Conservation (phyloP, 2,888 invertebrate species). For the Acronicta alni region DNA sequence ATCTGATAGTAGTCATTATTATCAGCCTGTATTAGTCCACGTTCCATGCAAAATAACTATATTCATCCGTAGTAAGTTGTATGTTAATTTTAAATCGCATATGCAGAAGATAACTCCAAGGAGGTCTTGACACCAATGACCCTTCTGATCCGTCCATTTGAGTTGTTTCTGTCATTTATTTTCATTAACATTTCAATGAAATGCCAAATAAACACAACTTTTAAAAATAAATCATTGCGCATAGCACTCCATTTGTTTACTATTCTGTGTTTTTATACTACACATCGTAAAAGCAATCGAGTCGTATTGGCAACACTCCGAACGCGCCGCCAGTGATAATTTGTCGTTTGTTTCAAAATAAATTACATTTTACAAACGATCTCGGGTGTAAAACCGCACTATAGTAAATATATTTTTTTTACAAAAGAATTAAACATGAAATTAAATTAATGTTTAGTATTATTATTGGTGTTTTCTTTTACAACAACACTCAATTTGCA, state of each 20-base stretch:
- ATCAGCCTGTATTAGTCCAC: too few species aligned
- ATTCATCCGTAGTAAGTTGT: too few species aligned
- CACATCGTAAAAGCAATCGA: conserved; percentile 39
- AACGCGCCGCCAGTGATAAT: conserved; percentile 45
- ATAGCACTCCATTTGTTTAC: conserved; percentile 14
- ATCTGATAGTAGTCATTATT: too few species aligned
- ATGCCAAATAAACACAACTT: too few species aligned
- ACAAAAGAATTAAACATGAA: not conserved
- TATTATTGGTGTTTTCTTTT: not conserved
- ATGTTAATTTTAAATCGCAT: too few species aligned
- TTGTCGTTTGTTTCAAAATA: conserved; percentile 37
- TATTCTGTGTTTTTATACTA: conserved; percentile 7
- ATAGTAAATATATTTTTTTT: conserved; percentile 11
- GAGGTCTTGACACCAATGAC: too few species aligned
- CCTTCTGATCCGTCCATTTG: too few species aligned
- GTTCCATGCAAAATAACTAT: too few species aligned
- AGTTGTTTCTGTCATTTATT: too few species aligned
- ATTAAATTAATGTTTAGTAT: conserved; percentile 23
- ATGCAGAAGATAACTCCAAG: too few species aligned
- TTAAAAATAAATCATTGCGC: not conserved
- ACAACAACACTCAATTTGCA: not conserved
- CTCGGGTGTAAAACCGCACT: conserved; percentile 4
- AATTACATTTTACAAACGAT: conserved; percentile 41
- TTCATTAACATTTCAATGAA: too few species aligned
- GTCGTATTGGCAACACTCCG: conserved; percentile 49